Evolutionary conservation across 2,797 vertebrate species (phyloP), one percentile per base, ranked within the genome.

Genomic region (Acipenser ruthenus): DNA sequence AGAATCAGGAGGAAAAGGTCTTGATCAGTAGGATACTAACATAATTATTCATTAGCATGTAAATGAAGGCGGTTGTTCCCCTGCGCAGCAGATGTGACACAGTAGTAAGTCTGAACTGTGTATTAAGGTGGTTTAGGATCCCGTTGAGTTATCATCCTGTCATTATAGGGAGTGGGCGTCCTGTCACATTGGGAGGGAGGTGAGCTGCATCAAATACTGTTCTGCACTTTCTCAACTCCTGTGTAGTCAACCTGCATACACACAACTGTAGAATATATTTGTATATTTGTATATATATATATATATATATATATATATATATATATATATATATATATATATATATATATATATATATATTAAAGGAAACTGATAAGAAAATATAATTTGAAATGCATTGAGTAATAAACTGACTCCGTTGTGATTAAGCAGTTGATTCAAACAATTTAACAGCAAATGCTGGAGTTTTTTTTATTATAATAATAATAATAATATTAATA

Each of bases 41-140:
- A 55, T 55, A 55, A 55, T 55, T 62, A 37, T 37, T 62, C 60
- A 62, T 62, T 8, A 23, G 60, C 4, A 62, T 18, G 60, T 10
- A 62, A 55, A 55, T 55, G 52, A 55, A 55, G 52, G 52, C 13
- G 7, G 8, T n/a, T 62, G 60, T 37, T 60, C 60, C 8, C 23
- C 23, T 62, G 13, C 6, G 60, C 60, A 62, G 60, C 60, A 62
- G 60, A 62, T 62, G 3, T 62, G 58, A 60, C 58, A 60, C 58
- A 60, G 58, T 15, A n/a, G 60, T 23, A 62, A 62, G 60, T 62
- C 15, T 7, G 60, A 62, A 18, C 18, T 12, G 9, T 62, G 60
- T 37, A 9, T 62, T 62, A 23, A 62, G 60, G 60, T 37, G 18
- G 60, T 13, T 62, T 37, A 62, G 60, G 18, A 18, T 9, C 18